These are phyloP conservation scores for Microplitis mediator DNA, from an alignment of 1,140 invertebrate genomes.

Conservation along the genomic window DNA sequence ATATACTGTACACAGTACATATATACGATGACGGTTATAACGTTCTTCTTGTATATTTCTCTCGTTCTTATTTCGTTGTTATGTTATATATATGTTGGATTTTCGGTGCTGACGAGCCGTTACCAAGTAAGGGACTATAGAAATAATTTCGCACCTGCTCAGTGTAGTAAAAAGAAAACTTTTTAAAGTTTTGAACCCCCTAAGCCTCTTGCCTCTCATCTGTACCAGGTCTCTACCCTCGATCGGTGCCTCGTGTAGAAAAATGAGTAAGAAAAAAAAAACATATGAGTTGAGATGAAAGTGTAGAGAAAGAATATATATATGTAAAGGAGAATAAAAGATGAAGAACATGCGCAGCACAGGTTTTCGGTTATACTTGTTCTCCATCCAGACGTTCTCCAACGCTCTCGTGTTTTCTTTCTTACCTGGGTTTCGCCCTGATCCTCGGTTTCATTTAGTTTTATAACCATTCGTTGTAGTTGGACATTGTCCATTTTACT, in stretches of 20 bases:
- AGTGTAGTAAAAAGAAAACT: not conserved
- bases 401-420: no score
- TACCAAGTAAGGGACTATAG: no score
- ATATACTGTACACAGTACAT: no score
- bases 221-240: no score
- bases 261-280: not conserved
- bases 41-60: not conserved
- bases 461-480: not conserved
- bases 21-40: constrained; percentile 13
- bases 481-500: constrained; percentile 10
- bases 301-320: no score
- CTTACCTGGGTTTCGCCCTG: not conserved
- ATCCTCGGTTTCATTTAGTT: not conserved
- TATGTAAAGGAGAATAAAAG: no score
- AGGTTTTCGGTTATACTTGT: no score
- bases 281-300: no score
- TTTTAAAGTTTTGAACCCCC: not conserved
- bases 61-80: not conserved
- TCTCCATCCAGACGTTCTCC: no score
- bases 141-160: not conserved
- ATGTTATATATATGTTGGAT: not conserved
- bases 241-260: no score
- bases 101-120: not conserved
- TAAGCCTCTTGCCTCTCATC: not conserved
- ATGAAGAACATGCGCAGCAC: no score